These are phyloP conservation scores for Loripinus fragilis DNA, from an alignment of 2,888 invertebrate species.

Conservation along the genomic window DNA sequence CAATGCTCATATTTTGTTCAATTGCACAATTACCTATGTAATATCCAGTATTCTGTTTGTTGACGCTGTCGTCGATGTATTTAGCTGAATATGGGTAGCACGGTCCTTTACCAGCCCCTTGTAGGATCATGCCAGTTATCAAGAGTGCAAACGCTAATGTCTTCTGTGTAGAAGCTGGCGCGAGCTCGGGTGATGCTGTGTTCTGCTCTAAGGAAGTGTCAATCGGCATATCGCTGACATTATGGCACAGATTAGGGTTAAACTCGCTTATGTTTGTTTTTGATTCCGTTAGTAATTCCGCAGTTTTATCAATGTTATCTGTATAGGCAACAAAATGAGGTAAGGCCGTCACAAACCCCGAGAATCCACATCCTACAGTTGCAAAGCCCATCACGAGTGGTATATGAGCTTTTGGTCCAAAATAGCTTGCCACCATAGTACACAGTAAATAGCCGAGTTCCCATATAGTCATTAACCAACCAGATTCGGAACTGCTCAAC, in stretches of 20 bases:
- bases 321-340: conserved; percentile 56
- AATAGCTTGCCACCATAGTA: conserved; percentile 44
- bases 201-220: not conserved
- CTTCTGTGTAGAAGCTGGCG: conserved; percentile 25
- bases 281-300: not conserved
- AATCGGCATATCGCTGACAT: not conserved
- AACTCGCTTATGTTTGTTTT: not conserved
- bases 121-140: conserved; percentile 48
- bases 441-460: conserved; percentile 50
- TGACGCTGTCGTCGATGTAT: conserved; percentile 60
- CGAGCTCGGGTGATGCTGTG: not conserved
- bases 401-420: conserved; percentile 39
- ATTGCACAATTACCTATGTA: conserved; percentile 58
- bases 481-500: conserved; percentile 50
- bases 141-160: conserved; percentile 48
- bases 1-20: too few relatives aligned
- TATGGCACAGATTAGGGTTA: conserved; percentile 16
- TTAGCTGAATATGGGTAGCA: conserved; percentile 60
- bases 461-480: conserved; percentile 54
- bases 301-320: not conserved
- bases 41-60: conserved; percentile 60
- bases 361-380: conserved; percentile 44
- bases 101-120: conserved; percentile 57
- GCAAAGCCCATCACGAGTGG: conserved; percentile 41
- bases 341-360: conserved; percentile 42